Conservation (phyloP, 2,888 invertebrate genomes). For the Liodrosophila aerea region DNA sequence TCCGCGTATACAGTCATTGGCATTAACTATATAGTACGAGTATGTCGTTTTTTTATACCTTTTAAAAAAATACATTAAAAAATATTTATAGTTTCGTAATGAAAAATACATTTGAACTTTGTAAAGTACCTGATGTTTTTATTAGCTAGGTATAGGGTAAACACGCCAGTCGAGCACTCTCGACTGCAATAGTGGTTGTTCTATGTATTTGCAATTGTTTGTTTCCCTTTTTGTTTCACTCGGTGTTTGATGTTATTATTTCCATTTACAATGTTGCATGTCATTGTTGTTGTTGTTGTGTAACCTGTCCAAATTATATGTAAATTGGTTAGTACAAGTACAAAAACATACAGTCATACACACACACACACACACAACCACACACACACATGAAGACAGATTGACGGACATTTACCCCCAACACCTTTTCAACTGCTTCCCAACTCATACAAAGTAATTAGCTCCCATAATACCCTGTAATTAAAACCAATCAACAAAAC, state of each 20-base stretch:
- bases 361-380: slow-evolving; percentile 15
- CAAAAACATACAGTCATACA: slow-evolving; percentile 22
- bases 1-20: too few species aligned
- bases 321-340: background rate
- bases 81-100: too few species aligned
- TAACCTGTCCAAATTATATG: slow-evolving; percentile 6
- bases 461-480: slow-evolving; percentile 52
- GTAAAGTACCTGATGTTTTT: too few species aligned
- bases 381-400: slow-evolving; percentile 22
- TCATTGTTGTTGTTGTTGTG: slow-evolving; percentile 4
- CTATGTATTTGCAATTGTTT: too few species aligned
- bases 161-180: background rate
- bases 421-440: slow-evolving; percentile 5
- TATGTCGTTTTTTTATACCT: too few species aligned
- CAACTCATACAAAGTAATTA: slow-evolving; percentile 35
- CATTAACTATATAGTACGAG: too few species aligned
- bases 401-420: slow-evolving; percentile 16
- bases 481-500: slow-evolving; percentile 27
- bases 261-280: slow-evolving; percentile 10
- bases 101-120: too few species aligned
- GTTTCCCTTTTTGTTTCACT: slow-evolving; percentile 15
- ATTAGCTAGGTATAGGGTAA: too few species aligned
- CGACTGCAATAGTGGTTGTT: slow-evolving; percentile 12
- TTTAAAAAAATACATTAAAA: too few species aligned
- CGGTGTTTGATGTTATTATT: slow-evolving; percentile 9